Evolutionary conservation across 2,888 invertebrate species (phyloP).

Genomic region (Thalpophila matura): DNA sequence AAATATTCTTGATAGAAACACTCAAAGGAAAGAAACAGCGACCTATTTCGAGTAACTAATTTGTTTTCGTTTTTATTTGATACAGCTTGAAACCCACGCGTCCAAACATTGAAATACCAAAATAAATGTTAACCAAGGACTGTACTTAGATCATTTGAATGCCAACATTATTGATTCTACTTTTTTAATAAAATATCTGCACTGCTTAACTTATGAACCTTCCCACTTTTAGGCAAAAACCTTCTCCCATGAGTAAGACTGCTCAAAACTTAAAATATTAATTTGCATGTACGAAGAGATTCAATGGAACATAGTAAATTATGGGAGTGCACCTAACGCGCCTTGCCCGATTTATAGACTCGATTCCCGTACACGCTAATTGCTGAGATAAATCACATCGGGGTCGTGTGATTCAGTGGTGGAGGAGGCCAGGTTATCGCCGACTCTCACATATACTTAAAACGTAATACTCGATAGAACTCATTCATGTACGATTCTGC

Average conservation of each 20-base stretch:
- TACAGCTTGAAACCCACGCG: neutral
- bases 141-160: neutral
- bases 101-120: neutral
- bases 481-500: constrained; percentile 32
- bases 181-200: neutral
- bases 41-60: neutral
- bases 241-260: no score
- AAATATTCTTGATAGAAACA: constrained; percentile 3
- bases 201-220: no score
- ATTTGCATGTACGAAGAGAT: constrained; percentile 36
- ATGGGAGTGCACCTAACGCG: constrained; percentile 40
- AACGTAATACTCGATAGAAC: constrained; percentile 42
- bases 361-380: constrained; percentile 74
- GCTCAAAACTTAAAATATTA: constrained; percentile 13
- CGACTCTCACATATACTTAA: constrained; percentile 60
- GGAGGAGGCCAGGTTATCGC: constrained; percentile 77
- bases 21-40: neutral
- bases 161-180: neutral
- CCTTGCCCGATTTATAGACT: constrained; percentile 65
- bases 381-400: constrained; percentile 80
- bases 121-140: neutral
- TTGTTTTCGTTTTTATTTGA: neutral
- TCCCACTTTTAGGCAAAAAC: no score
- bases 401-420: constrained; percentile 76
- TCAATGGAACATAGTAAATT: constrained; percentile 43